Evolutionary conservation across 1,140 invertebrate species (phyloP).

Genomic region (Lucilia sericata): DNA sequence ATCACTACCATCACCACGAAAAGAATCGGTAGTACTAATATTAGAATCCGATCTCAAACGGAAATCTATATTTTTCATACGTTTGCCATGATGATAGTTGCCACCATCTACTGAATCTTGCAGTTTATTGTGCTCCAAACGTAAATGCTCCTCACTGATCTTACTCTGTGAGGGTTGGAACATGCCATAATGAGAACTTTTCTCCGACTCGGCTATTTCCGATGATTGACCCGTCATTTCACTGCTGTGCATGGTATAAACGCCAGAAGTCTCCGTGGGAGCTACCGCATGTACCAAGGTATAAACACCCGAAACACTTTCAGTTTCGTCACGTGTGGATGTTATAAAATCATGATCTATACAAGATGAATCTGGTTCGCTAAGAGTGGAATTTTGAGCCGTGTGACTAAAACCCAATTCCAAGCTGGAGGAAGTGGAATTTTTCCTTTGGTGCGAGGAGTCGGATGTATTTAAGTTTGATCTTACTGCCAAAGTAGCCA

Average conservation of each 20-base stretch:
- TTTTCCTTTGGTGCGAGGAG: constrained; percentile 67
- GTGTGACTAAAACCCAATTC: constrained; percentile 86
- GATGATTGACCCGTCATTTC: constrained; percentile 71
- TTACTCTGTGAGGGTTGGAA: constrained; percentile 66
- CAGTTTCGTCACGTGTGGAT: constrained; percentile 67
- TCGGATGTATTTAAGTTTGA: background rate
- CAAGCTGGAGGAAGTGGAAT: constrained; percentile 80
- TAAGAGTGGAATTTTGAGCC: constrained; percentile 82
- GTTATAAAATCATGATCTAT: constrained; percentile 70
- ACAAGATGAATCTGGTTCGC: constrained; percentile 72
- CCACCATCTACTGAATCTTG: constrained; percentile 51
- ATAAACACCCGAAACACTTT: constrained; percentile 70
- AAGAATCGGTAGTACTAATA: constrained; percentile 79
- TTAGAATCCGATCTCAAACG: constrained; percentile 80
- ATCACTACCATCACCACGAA: constrained; percentile 87
- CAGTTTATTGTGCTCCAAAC: constrained; percentile 23
- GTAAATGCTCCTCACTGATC: constrained; percentile 49
- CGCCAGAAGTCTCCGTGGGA: constrained; percentile 81
- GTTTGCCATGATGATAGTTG: constrained; percentile 37
- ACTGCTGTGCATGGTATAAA: constrained; percentile 81
- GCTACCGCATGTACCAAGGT: constrained; percentile 70
- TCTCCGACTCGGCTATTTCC: constrained; percentile 66
- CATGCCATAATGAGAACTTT: constrained; percentile 70
- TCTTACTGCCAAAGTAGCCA: constrained; percentile 69
- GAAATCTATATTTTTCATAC: constrained; percentile 61